phyloP scores from a whole-genome alignment of 2,797 vertebrate genomes.

The Syndactyla subalaris region DNA sequence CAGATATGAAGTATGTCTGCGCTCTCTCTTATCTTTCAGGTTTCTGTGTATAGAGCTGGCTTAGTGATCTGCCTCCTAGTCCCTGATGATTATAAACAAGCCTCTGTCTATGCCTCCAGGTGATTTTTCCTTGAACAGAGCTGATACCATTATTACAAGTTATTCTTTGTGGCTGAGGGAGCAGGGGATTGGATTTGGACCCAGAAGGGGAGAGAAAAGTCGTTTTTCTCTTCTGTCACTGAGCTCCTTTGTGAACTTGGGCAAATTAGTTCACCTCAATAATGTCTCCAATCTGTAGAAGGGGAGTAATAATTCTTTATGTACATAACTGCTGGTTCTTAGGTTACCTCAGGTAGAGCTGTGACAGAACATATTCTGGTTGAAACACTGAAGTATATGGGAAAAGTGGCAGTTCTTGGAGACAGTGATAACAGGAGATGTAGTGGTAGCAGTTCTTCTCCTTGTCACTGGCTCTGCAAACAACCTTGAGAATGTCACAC shows the following conservation, averaged over 20 bases:
- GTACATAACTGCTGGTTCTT: background rate
- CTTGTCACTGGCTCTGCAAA: background rate
- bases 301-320: background rate
- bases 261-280: slow-evolving; percentile 1
- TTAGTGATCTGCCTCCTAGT: background rate
- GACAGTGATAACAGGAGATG: background rate
- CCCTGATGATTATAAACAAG: slow-evolving; percentile 8
- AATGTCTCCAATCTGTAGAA: background rate
- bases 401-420: background rate
- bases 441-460: background rate
- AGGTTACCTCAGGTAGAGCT: background rate
- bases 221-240: background rate
- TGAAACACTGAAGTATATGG: background rate
- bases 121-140: background rate
- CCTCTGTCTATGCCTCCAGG: background rate
- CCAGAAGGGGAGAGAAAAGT: background rate
- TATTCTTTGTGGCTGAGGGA: background rate
- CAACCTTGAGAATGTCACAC: background rate
- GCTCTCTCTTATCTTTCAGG: background rate
- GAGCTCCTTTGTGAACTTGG: background rate
- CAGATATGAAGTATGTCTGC: background rate
- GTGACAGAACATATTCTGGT: background rate
- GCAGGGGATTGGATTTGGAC: background rate
- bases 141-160: background rate
- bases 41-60: background rate